A percentile compares a stretch with the other conserved stretches of the same genome.
phyloP scores from a whole-genome alignment of 2,888 invertebrate genomes.

The Ferdinandea cuprea region DNA sequence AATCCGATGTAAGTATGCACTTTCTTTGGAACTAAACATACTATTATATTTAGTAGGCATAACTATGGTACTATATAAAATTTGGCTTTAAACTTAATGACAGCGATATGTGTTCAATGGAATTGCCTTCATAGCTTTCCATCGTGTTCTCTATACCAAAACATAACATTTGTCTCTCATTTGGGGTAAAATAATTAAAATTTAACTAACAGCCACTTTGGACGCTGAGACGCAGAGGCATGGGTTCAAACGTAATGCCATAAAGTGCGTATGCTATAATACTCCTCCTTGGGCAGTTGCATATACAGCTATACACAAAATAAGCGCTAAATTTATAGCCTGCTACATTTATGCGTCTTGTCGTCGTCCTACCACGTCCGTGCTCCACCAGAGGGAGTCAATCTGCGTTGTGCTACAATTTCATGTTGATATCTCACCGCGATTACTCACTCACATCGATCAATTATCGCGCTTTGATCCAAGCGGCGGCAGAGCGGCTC shows the following conservation, averaged over 20 bases:
- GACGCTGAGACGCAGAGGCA: conserved; percentile 7
- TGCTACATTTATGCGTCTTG: conserved; percentile 63
- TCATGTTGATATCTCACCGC: conserved; percentile 67
- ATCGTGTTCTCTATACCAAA: background rate
- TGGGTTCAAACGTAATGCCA: conserved; percentile 39
- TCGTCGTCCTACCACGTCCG: conserved; percentile 14
- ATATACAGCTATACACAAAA: conserved; percentile 15
- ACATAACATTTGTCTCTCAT: conserved; percentile 49
- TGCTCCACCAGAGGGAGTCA: conserved; percentile 52
- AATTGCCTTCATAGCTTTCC: conserved; percentile 24
- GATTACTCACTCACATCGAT: conserved; percentile 73
- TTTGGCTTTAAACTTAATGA: conserved; percentile 52
- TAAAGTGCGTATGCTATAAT: conserved; percentile 58
- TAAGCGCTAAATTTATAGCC: conserved; percentile 52
- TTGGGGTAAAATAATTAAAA: conserved; percentile 66
- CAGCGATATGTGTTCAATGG: conserved; percentile 37
- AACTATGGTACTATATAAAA: conserved; percentile 30
- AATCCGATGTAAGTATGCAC: too few relatives aligned
- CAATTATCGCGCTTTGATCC: conserved; percentile 72
- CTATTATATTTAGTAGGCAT: too few relatives aligned
- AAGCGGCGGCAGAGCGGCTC: conserved; percentile 11
- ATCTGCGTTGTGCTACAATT: conserved; percentile 54
- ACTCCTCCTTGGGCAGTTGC: conserved; percentile 29
- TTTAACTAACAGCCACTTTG: conserved; percentile 38
- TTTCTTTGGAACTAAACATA: conserved; percentile 18